These are phyloP conservation scores for Sardina pilchardus DNA, from an alignment of 2,113 vertebrate genomes.

Conservation along the genomic window DNA sequence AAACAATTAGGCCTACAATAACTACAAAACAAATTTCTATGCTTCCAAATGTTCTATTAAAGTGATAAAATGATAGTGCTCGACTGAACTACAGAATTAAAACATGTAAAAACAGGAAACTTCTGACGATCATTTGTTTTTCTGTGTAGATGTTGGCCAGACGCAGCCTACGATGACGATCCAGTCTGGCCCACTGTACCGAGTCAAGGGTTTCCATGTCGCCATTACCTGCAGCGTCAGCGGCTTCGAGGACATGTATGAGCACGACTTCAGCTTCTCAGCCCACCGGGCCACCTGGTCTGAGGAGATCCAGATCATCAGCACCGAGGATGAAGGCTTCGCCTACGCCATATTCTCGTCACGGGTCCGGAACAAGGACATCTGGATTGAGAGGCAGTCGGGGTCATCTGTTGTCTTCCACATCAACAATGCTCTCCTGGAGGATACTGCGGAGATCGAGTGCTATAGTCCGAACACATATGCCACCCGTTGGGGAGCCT, in stretches of 20 bases:
- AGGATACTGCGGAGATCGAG: conserved; percentile 79
- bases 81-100: neutral
- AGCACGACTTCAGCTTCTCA: conserved; percentile 74
- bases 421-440: conserved; percentile 61
- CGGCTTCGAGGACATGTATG: conserved; percentile 53
- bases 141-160: conserved; percentile 38
- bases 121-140: neutral
- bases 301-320: conserved; percentile 66
- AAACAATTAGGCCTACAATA: no score
- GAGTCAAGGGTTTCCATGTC: conserved; percentile 65
- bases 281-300: conserved; percentile 45
- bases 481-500: conserved; percentile 63
- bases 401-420: conserved; percentile 66
- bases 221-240: conserved; percentile 80
- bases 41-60: no score
- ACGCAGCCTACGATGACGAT: conserved; percentile 44
- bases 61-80: no score
- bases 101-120: no score
- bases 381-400: conserved; percentile 62
- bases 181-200: conserved; percentile 80
- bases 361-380: conserved; percentile 47
- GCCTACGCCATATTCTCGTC: conserved; percentile 36
- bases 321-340: conserved; percentile 45
- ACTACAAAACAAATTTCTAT: no score
- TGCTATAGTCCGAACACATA: conserved; percentile 75